Conservation (phyloP, 2,888 invertebrate species). For the Thecophora atra region DNA sequence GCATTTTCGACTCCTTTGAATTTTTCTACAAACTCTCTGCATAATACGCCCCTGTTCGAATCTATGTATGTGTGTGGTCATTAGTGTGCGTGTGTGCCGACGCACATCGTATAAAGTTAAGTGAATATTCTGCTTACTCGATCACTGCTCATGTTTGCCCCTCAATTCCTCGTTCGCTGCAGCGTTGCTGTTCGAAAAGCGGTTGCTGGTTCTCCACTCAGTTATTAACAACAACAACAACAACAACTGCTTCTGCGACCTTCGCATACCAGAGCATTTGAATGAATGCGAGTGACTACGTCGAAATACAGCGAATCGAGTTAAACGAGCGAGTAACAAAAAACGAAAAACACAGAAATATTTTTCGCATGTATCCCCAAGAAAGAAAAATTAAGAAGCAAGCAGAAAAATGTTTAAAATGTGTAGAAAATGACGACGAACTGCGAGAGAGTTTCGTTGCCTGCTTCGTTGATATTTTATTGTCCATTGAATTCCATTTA, state of each 20-base stretch:
- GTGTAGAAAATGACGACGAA: too few species aligned
- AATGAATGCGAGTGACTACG: constrained; percentile 46
- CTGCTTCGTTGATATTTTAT: too few species aligned
- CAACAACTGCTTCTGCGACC: constrained; percentile 59
- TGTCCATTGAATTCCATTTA: too few species aligned
- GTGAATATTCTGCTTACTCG: not conserved
- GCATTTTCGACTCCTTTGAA: too few species aligned
- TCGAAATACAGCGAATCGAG: not conserved
- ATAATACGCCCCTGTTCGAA: too few species aligned
- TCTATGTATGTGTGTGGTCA: not conserved
- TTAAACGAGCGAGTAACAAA: not conserved
- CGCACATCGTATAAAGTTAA: not conserved
- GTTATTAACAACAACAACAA: constrained; percentile 56
- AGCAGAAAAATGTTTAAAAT: too few species aligned
- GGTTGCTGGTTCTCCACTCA: constrained; percentile 45
- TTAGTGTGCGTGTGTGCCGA: not conserved
- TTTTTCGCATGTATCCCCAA: too few species aligned
- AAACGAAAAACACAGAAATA: too few species aligned
- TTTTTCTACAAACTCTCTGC: too few species aligned
- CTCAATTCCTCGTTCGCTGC: not conserved
- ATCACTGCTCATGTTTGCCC: not conserved
- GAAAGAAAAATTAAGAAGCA: too few species aligned
- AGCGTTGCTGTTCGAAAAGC: not conserved
- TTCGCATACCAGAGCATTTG: constrained; percentile 65
- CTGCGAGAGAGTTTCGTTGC: too few species aligned